Base-by-base conservation (phyloP, 2,888 invertebrate genomes). In the Phyllotreta striolata region DNA sequence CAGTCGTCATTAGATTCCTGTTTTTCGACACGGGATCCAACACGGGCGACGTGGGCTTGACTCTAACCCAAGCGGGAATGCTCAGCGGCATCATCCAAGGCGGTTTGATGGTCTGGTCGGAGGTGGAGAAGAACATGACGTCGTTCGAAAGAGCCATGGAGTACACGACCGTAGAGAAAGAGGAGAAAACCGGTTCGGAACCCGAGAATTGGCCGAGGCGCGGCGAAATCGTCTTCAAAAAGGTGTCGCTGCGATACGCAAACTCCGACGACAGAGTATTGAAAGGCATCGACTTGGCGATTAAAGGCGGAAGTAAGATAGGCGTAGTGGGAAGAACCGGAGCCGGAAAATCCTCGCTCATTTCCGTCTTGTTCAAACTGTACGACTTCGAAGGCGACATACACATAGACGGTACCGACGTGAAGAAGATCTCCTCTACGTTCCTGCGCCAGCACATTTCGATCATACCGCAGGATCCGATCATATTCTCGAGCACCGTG, bases 251-350 rank as follows among this genome's bases (percentile, higher is more conserved):
- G 63, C 86, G 87, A 67, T 96, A 96, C 80, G 81, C 87, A 57
- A 86, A 87, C 2, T 84, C 85, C 0, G 88, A 89, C 14, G 88
- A 91, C 1, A 68, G 68, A 13, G 73, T 96, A 9, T 83, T 97
- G 37, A 91, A 87, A 68, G 86, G 89, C 66, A 81, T 94, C 3
- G 86, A 85, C 62, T 86, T 94, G 60, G 79, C 82, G 0, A 87
- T 93, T 55, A 84, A 89, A 73, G 84, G 89, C 10, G 87, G 87
- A 58, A 87, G 88, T 83, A 91, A 90, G 83, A 85, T 92, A 34
- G 93, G 92, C 6, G 88, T 93, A 4, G 90, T 92, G 4, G 93
- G 93, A 0, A 82, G 93, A 73, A 94, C 93, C 0, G 94, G 94
- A 0, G 93, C 93, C 0, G 94, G 93, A 10, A 92, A 92, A 78